These are phyloP conservation scores for Sphaeramia orbicularis DNA, from an alignment of 2,797 vertebrate species.

Conservation along the genomic window DNA sequence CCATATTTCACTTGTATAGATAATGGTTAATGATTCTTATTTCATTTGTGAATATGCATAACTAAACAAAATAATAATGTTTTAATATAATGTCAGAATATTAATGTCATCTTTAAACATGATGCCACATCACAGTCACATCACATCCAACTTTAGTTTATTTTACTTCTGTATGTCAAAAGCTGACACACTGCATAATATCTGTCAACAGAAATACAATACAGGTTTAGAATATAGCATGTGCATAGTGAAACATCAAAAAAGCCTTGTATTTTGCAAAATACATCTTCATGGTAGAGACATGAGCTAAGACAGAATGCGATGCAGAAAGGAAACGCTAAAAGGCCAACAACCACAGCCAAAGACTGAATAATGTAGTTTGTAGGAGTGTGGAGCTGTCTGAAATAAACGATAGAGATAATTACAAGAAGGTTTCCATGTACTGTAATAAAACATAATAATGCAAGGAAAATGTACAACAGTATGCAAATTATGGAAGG, in stretches of 20 bases:
- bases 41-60: too few relatives aligned
- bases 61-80: too few relatives aligned
- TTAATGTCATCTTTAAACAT: too few relatives aligned
- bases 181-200: conserved; percentile 43
- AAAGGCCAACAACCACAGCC: conserved; percentile 85
- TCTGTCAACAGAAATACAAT: conserved; percentile 5
- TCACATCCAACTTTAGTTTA: too few relatives aligned
- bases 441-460: conserved; percentile 38
- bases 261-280: neutral
- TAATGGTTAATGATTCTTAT: too few relatives aligned
- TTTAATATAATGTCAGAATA: too few relatives aligned
- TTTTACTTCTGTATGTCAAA: conserved; percentile 34
- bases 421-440: conserved; percentile 85
- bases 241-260: conserved; percentile 47
- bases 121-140: too few relatives aligned
- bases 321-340: conserved; percentile 58
- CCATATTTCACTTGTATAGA: too few relatives aligned
- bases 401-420: conserved; percentile 90
- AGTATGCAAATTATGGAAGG: conserved; percentile 26
- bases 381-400: conserved; percentile 89
- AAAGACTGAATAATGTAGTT: conserved; percentile 90
- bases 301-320: conserved; percentile 39
- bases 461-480: conserved; percentile 25
- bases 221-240: conserved; percentile 48
- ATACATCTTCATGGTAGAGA: conserved; percentile 12